These are phyloP conservation scores for Channa argus DNA, from an alignment of 2,113 vertebrate species.

Conservation along the genomic window DNA sequence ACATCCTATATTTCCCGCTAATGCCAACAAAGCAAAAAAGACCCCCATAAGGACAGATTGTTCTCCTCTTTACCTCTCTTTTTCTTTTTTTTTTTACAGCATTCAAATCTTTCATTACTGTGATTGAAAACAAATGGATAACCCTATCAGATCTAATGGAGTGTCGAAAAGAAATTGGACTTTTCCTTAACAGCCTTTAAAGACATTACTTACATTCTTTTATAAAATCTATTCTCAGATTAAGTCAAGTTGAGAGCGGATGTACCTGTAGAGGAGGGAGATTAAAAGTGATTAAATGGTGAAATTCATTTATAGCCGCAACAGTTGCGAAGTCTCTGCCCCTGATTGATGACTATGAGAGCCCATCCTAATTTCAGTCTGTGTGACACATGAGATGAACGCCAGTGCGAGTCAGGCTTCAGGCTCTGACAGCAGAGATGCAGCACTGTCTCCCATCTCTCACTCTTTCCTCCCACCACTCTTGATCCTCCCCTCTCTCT, in stretches of 20 bases:
- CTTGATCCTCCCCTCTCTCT: constrained; percentile 24
- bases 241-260: constrained; percentile 83
- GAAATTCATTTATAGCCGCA: constrained; percentile 53
- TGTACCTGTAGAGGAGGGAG: constrained; percentile 79
- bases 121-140: constrained; percentile 49
- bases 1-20: not conserved
- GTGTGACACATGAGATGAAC: constrained; percentile 54
- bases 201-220: constrained; percentile 80
- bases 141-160: constrained; percentile 38
- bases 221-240: constrained; percentile 87
- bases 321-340: constrained; percentile 25
- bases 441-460: constrained; percentile 39
- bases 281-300: constrained; percentile 65
- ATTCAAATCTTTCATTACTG: constrained; percentile 34
- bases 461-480: constrained; percentile 34
- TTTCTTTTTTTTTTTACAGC: not conserved
- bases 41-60: not conserved
- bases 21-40: constrained; percentile 6
- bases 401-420: constrained; percentile 28
- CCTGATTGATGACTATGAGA: constrained; percentile 61
- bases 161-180: constrained; percentile 9
- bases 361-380: constrained; percentile 61
- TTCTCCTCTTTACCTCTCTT: not conserved
- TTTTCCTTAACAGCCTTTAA: constrained; percentile 23
- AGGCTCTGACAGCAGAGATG: constrained; percentile 51